A percentile compares a stretch with the other conserved stretches of the same genome.
Conservation (phyloP, 2,113 vertebrate genomes). For the Eulacestoma nigropectus region DNA sequence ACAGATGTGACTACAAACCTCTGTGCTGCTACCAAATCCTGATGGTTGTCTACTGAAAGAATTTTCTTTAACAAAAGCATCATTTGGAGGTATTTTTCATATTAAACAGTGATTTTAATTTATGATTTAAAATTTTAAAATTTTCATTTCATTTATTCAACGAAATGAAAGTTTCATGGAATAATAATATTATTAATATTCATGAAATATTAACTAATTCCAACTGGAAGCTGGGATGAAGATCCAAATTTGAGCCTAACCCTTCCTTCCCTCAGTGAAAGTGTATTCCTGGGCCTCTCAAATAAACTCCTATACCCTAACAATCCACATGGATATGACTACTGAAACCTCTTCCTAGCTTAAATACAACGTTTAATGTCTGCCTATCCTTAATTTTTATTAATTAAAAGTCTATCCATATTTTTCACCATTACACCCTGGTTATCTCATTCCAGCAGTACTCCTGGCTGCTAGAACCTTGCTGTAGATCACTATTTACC, state of each 20-base stretch:
- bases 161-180: not conserved
- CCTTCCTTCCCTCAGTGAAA: not conserved
- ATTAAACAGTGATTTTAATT: not conserved
- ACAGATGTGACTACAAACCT: not conserved
- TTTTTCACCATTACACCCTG: not conserved
- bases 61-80: not conserved
- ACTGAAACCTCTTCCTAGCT: not conserved
- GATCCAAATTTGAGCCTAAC: not conserved
- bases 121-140: too few species aligned
- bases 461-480: not conserved
- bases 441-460: not conserved
- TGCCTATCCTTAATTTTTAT: not conserved
- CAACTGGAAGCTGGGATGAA: not conserved
- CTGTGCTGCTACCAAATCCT: not conserved
- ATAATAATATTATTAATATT: not conserved
- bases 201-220: not conserved
- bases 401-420: not conserved
- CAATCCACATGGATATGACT: not conserved
- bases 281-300: not conserved
- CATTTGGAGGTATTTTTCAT: not conserved
- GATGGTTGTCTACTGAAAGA: not conserved
- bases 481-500: not conserved
- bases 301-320: not conserved
- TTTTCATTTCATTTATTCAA: too few species aligned
- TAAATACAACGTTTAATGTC: not conserved